These are phyloP conservation scores for Darevskia mixta DNA, from an alignment of 2,797 vertebrate species.

Conservation along the genomic window DNA sequence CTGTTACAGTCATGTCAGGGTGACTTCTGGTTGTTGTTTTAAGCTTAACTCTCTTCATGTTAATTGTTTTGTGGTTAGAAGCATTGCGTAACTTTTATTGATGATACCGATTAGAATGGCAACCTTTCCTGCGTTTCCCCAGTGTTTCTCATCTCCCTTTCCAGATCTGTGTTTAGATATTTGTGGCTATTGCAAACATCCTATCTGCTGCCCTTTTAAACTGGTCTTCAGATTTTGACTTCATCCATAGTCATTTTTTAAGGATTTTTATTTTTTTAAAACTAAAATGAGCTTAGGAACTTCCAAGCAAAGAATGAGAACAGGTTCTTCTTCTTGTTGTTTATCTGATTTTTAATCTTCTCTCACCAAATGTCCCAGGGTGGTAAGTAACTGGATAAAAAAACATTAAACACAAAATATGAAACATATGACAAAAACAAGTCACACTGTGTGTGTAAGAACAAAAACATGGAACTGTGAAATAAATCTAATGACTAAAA, in stretches of 20 bases:
- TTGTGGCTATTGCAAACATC: conserved; percentile 8
- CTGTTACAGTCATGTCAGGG: background rate
- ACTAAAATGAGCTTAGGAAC: background rate
- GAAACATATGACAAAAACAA: too few relatives aligned
- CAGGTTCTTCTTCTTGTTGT: background rate
- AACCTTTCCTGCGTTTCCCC: conserved; percentile 43
- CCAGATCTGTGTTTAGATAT: background rate
- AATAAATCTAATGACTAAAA: too few relatives aligned
- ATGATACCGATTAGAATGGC: conserved; percentile 47
- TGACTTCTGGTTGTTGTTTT: background rate
- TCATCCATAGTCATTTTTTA: background rate
- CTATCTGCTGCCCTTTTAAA: conserved; percentile 43
- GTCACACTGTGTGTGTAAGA: too few relatives aligned
- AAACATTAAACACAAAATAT: too few relatives aligned
- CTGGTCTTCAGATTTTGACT: conserved; percentile 7
- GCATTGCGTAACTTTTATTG: conserved; percentile 44
- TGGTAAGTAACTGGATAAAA: too few relatives aligned
- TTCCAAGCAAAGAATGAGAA: background rate
- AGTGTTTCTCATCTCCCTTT: conserved; percentile 29
- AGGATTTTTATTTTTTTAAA: background rate
- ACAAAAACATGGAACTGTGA: too few relatives aligned
- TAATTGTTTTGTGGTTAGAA: background rate
- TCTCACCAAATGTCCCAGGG: too few relatives aligned
- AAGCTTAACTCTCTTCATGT: background rate
- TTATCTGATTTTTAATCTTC: too few relatives aligned